Percentiles rank a stretch among this genome's conserved stretches.
Evolutionary conservation across 2,888 invertebrate genomes (phyloP).

Genomic region (Phymatocera aterrima): DNA sequence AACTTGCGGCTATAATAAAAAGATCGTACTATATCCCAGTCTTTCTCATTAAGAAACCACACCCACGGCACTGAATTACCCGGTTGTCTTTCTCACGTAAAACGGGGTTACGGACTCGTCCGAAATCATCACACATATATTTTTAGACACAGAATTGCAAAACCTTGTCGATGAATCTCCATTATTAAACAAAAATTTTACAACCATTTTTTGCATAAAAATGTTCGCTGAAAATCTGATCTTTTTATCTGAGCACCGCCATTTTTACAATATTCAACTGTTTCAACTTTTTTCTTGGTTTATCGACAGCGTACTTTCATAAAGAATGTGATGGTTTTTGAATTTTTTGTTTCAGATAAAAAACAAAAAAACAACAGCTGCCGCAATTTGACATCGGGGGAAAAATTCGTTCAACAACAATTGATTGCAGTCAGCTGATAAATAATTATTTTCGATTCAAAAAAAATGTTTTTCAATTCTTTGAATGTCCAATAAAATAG

Average conservation of each 20-base stretch:
- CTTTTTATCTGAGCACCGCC: background rate
- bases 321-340: background rate
- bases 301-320: slow-evolving; percentile 23
- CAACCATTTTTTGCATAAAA: slow-evolving; percentile 11
- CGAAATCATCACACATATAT: slow-evolving; percentile 24
- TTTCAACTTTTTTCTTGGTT: background rate
- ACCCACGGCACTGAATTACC: no score
- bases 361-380: background rate
- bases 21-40: no score
- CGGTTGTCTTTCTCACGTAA: no score
- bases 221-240: background rate
- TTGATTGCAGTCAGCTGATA: slow-evolving; percentile 35
- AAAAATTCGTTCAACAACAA: background rate
- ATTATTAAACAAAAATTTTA: background rate
- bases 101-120: no score
- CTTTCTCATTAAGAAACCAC: no score
- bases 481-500: slow-evolving; percentile 15
- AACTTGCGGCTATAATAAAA: no score
- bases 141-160: slow-evolving; percentile 14
- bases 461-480: slow-evolving; percentile 30
- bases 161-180: background rate
- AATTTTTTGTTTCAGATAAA: background rate
- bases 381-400: background rate
- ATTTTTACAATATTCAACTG: background rate
- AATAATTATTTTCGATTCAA: background rate